These are phyloP conservation scores for Scaptomyza hsui DNA, from an alignment of 1,140 invertebrate genomes.

Conservation along the genomic window DNA sequence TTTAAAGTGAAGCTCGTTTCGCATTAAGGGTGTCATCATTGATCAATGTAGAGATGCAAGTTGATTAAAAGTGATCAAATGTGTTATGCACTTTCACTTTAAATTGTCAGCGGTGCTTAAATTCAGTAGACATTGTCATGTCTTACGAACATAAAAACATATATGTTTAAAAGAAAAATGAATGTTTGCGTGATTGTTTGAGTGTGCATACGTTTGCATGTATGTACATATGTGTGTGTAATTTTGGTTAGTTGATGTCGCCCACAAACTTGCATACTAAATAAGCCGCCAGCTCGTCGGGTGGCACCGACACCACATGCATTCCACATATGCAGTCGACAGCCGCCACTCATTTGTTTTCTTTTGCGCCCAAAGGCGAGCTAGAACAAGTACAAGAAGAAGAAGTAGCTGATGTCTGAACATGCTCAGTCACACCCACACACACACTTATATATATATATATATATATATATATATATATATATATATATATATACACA, in stretches of 20 bases:
- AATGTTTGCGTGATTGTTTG: constrained; percentile 19
- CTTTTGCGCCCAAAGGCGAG: constrained; percentile 66
- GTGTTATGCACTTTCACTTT: neutral
- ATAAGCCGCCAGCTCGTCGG: constrained; percentile 52
- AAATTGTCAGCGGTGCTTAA: neutral
- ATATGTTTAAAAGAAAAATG: neutral
- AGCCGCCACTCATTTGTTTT: constrained; percentile 80
- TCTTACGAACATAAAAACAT: neutral
- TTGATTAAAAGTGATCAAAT: neutral
- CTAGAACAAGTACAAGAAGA: neutral
- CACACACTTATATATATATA: constrained; percentile 1
- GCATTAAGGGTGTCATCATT: too few species aligned
- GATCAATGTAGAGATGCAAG: neutral
- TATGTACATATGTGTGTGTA: constrained; percentile 39
- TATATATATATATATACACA: neutral
- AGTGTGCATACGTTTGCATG: constrained; percentile 13
- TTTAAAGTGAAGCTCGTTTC: too few species aligned
- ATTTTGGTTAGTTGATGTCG: constrained; percentile 70
- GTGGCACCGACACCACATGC: constrained; percentile 40
- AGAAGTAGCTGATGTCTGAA: constrained; percentile 13
- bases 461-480: constrained; percentile 1
- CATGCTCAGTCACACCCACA: constrained; percentile 42
- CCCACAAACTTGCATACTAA: constrained; percentile 77
- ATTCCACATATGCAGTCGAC: constrained; percentile 72
- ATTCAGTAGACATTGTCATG: neutral